phyloP scores from a whole-genome alignment of 2,888 invertebrate genomes.

The Carpatolechia fugitivella region DNA sequence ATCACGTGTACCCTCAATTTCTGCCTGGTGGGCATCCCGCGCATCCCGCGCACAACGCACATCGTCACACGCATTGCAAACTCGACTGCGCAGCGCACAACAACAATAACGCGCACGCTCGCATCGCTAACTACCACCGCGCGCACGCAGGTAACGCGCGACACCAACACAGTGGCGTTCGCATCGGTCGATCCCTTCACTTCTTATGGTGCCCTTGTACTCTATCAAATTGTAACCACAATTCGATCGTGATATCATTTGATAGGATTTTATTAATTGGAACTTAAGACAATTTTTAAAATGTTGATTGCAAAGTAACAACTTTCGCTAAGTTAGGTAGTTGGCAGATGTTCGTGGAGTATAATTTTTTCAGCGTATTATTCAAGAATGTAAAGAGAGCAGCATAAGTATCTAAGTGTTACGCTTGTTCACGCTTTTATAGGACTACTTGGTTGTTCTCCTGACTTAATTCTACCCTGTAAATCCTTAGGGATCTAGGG shows the following conservation, averaged over 20 bases:
- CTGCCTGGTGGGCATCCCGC: constrained; percentile 92
- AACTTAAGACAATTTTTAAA: neutral
- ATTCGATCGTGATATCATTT: neutral
- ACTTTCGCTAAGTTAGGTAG: too few species aligned
- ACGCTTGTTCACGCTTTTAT: constrained; percentile 33
- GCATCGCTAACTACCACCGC: constrained; percentile 77
- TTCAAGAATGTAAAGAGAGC: too few species aligned
- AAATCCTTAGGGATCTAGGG: neutral
- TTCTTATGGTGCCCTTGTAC: constrained; percentile 2
- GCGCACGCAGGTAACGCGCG: constrained; percentile 74
- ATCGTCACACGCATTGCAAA: constrained; percentile 76
- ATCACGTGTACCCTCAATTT: constrained; percentile 96
- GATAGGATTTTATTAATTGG: neutral
- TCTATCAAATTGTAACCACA: neutral
- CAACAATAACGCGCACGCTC: constrained; percentile 73
- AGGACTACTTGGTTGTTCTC: constrained; percentile 28
- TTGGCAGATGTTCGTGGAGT: too few species aligned
- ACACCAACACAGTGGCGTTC: constrained; percentile 36
- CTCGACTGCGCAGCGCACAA: constrained; percentile 73
- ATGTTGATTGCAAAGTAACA: too few species aligned
- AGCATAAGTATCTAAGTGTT: constrained; percentile 15
- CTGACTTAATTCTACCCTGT: constrained; percentile 6
- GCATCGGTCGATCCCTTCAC: constrained; percentile 34
- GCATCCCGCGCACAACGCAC: constrained; percentile 79
- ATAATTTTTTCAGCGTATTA: too few species aligned